Evolutionary conservation across 2,888 invertebrate species (phyloP).

Genomic region (Plagodis pulveraria): DNA sequence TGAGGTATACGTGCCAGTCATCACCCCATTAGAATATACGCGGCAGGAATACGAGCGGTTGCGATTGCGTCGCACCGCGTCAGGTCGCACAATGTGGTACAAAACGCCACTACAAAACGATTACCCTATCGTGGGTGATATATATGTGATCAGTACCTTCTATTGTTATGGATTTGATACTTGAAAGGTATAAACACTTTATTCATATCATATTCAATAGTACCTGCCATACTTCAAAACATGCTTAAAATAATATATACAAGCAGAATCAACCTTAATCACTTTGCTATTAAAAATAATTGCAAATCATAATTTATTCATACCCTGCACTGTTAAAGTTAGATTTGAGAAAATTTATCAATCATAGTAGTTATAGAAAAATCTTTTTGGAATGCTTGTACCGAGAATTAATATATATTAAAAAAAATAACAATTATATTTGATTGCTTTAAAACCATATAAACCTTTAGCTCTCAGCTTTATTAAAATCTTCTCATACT

Average conservation of each 20-base stretch:
- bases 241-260: no score
- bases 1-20: conserved; percentile 57
- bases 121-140: conserved; percentile 65
- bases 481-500: conserved; percentile 38
- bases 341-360: no score
- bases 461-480: conserved; percentile 44
- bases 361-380: no score
- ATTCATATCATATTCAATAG: no score
- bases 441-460: conserved; percentile 49
- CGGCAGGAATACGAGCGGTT: conserved; percentile 61
- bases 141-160: conserved; percentile 1
- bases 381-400: no score
- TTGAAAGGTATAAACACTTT: conserved; percentile 3
- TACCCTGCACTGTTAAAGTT: no score
- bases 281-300: no score
- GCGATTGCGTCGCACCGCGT: conserved; percentile 64
- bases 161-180: conserved; percentile 24
- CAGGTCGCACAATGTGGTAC: conserved; percentile 65
- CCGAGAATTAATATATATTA: no score
- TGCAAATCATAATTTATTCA: no score
- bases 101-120: conserved; percentile 76
- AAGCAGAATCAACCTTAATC: no score
- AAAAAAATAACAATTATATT: background rate
- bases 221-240: no score
- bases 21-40: conserved; percentile 74